Evolutionary conservation across 2,113 vertebrate genomes (phyloP), one percentile per base, ranked within the genome.

Genomic region (Saguinus imperator): DNA sequence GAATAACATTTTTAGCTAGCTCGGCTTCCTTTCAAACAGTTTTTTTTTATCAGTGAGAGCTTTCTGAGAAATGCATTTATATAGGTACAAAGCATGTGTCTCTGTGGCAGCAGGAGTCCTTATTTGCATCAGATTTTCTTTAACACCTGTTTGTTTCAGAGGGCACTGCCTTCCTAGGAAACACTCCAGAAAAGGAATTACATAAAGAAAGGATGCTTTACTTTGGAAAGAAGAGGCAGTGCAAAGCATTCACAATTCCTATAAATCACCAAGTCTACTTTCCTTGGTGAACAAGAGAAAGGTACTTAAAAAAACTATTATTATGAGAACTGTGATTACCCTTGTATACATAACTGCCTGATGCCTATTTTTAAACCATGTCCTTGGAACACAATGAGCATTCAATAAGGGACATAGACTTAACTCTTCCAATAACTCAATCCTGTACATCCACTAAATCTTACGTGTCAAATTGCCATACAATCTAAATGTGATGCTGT

Each of bases 111-210:
- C 32, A 91, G 57, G 86, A 94, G 70, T 92, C 32, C 93, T 76
- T 89, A 93, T 96, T 95, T 97, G 97, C 96, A 96, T 96, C 75
- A 92, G 95, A 95, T 97, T 97, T 97, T 95, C 81, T 94, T 96
- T 95, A 95, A 94, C 95, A 97, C 92, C 92, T 97, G 94, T 96
- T 97, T 97, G 82, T 95, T 97, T 97, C 94, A 87, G 81, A 96
- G 91, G 86, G 76, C 35, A 82, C 64, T 92, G 89, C 70, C 79
- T 95, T 94, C 92, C 84, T 76, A 94, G 89, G 95, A 95, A 92
- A 87, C 87, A 73, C 66, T 95, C 96, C 94, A 97, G 90, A 77
- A 87, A 96, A 95, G 48, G 87, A 92, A 90, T 92, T 94, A 75
- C 48, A 87, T 86, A 93, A 97, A 96, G 86, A 83, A 91, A 97